These are phyloP conservation scores for Aplodontia rufa DNA, from an alignment of 2,113 vertebrate genomes.

Conservation along the genomic window DNA sequence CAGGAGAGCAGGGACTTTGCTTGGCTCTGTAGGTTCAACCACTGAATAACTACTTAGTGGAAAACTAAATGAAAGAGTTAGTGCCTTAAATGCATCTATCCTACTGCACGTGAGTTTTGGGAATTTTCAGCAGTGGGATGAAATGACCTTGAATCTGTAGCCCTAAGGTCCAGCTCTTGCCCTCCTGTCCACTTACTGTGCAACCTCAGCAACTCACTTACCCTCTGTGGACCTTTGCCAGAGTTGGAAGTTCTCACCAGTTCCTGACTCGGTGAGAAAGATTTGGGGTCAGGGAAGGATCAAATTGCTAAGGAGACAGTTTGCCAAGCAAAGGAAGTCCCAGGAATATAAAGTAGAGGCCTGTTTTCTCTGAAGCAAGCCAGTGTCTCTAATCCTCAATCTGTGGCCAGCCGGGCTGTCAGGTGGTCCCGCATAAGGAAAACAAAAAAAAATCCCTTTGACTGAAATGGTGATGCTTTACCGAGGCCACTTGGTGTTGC, in stretches of 20 bases:
- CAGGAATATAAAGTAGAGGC: constrained; percentile 40
- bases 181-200: constrained; percentile 14
- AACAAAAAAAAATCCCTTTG: constrained; percentile 68
- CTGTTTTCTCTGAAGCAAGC: constrained; percentile 42
- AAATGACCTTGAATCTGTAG: background rate
- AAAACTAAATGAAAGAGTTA: background rate
- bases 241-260: background rate
- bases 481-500: constrained; percentile 80
- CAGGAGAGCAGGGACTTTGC: background rate
- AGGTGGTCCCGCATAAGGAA: constrained; percentile 61
- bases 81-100: background rate
- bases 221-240: constrained; percentile 8
- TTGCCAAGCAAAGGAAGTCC: background rate
- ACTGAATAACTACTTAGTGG: background rate
- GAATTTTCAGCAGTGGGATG: background rate
- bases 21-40: background rate
- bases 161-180: background rate
- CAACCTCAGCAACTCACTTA: background rate
- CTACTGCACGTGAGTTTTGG: background rate
- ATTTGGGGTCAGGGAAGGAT: constrained; percentile 6
- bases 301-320: constrained; percentile 49
- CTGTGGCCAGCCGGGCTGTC: constrained; percentile 55
- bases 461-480: constrained; percentile 81
- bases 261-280: constrained; percentile 12
- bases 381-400: constrained; percentile 78